Evolutionary conservation across 2,797 vertebrate genomes (phyloP).

Genomic region (Lepus townsendii): DNA sequence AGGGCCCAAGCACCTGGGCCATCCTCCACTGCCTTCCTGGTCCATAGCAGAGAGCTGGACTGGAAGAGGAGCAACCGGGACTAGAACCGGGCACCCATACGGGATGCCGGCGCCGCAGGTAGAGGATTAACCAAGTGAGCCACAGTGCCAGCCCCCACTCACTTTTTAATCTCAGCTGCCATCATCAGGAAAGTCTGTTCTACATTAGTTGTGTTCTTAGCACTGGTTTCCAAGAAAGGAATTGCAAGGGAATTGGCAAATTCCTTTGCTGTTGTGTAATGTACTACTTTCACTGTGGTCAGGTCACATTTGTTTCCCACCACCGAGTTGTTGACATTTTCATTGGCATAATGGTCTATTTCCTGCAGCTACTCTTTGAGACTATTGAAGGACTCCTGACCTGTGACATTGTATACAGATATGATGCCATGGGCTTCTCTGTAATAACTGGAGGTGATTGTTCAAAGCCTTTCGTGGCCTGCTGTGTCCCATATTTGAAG

Average conservation of each 20-base stretch:
- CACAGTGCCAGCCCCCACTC: too few species aligned
- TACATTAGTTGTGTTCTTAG: slow-evolving; percentile 99
- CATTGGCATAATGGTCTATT: slow-evolving; percentile 99
- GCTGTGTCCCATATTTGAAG: slow-evolving; percentile 99
- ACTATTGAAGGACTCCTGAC: slow-evolving; percentile 99
- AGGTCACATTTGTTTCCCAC: slow-evolving; percentile 99
- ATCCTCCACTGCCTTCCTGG: too few species aligned
- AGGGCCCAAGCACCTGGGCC: too few species aligned
- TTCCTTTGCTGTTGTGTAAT: slow-evolving; percentile 99
- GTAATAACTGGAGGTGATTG: slow-evolving; percentile 99
- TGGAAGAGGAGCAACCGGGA: too few species aligned
- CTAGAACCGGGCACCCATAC: too few species aligned
- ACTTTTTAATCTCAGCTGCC: slow-evolving; percentile 97
- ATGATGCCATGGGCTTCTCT: slow-evolving; percentile 99
- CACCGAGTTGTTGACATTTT: slow-evolving; percentile 99
- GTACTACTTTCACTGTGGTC: slow-evolving; percentile 99
- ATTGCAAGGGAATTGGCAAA: slow-evolving; percentile 99
- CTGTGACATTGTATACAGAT: slow-evolving; percentile 99
- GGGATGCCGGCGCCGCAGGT: too few species aligned
- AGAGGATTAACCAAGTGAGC: too few species aligned
- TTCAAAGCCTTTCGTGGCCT: slow-evolving; percentile 98
- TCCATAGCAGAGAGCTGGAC: too few species aligned
- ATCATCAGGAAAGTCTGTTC: slow-evolving; percentile 99
- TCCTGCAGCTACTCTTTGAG: slow-evolving; percentile 99
- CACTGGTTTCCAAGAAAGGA: slow-evolving; percentile 99